These are phyloP conservation scores for Chelonia mydas DNA, from an alignment of 2,797 vertebrate genomes.

Conservation along the genomic window DNA sequence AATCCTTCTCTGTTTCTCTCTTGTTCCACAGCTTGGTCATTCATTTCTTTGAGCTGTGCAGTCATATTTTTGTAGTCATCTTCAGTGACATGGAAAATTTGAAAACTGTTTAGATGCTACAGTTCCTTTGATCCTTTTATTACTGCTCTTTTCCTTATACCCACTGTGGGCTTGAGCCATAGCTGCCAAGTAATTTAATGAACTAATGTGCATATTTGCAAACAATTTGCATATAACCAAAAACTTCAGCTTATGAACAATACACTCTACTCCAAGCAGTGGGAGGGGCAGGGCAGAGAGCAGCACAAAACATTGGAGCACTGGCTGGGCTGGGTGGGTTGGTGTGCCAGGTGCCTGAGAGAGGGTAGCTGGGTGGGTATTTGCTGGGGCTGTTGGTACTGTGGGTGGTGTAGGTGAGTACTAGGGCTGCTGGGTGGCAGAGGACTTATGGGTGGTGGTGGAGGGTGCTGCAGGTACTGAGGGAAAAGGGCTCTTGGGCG, in stretches of 20 bases:
- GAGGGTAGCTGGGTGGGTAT: background rate
- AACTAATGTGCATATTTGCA: background rate
- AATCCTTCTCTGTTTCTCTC: background rate
- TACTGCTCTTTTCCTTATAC: background rate
- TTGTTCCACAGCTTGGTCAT: background rate
- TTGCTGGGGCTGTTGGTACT: background rate
- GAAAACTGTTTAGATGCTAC: background rate
- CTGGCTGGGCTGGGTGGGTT: background rate
- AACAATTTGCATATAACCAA: background rate
- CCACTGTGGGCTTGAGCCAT: background rate
- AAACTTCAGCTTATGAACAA: background rate
- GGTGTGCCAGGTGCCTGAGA: background rate
- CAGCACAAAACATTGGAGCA: background rate
- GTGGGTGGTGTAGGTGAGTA: too few relatives aligned
- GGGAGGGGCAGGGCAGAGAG: background rate
- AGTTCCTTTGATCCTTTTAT: background rate
- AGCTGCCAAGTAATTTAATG: fast-evolving
- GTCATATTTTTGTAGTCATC: background rate
- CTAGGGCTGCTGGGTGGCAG: background rate
- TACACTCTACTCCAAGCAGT: background rate
- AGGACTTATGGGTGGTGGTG: background rate
- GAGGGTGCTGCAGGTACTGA: background rate
- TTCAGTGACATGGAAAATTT: background rate
- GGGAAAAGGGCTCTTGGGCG: background rate
- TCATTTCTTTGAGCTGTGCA: background rate